Evolutionary conservation across 2,888 invertebrate genomes (phyloP), one percentile per base, ranked within the genome.

Genomic region (Andrena praecox): DNA sequence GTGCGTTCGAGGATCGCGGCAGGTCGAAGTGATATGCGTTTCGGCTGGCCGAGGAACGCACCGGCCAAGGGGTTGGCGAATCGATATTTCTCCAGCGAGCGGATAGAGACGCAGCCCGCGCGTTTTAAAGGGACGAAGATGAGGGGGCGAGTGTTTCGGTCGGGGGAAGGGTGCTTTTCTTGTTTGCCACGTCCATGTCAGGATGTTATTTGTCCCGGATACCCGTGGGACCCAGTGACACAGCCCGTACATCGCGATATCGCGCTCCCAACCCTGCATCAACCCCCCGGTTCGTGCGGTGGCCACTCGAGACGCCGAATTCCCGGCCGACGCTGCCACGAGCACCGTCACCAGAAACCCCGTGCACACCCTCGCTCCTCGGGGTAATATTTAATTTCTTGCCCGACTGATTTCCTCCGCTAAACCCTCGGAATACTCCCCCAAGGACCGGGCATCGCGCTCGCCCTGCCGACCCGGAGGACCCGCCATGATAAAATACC

Each of bases 371-470:
- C 83, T 83, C 80, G 77, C 77, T 82, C 83, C 86, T 87, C 82
- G 80, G 87, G 91, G 87, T 92, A 91, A 92, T 92, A 92, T 92
- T 92, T 92, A 92, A 92, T 92, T 92, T 92, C 91, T 91, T 91
- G 91, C 91, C 90, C 90, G 91, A 92, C 89, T 91, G 91, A 91
- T 89, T 90, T 82, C 81, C 85, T 82, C 80, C 83, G 72, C 31
- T 84, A 60, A 85, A 87, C 85, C 83, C 87, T 80, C 73, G 75
- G 68, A 83, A 87, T 56, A 80, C 82, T 78, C 75, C 88, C 87
- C 69, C 72, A 85, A 83, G 89, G 79, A 77, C 54, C 54, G 48
- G 27, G 59, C 66, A 59, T 86, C 68, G 76, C 79, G 66, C 74
- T 56, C 62, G n/a, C 60, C 62, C 12, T 42, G 10, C 67, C 63